These are phyloP conservation scores for Lysandra bellargus DNA, from an alignment of 2,888 invertebrate species.

Conservation along the genomic window DNA sequence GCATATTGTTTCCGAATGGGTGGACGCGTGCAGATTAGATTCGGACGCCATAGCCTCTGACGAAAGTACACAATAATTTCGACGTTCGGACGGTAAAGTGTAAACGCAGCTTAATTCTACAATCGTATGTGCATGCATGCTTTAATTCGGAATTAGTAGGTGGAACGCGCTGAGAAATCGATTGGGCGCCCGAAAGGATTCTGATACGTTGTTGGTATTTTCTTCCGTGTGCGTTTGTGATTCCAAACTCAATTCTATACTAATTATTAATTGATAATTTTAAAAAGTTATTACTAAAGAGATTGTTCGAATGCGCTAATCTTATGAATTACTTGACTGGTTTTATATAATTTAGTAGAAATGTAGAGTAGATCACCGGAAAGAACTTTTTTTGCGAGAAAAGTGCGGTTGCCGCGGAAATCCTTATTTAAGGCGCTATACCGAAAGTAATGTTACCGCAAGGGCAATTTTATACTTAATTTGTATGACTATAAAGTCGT, in stretches of 20 bases:
- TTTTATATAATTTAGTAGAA: too few relatives aligned
- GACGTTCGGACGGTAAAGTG: conserved; percentile 42
- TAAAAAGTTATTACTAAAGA: too few relatives aligned
- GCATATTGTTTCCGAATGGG: conserved; percentile 43
- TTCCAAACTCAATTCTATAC: background rate
- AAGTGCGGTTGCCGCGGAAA: too few relatives aligned
- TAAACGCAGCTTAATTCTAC: conserved; percentile 44
- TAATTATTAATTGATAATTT: background rate
- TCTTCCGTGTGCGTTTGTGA: too few relatives aligned
- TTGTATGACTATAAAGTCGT: too few relatives aligned
- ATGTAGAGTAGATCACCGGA: too few relatives aligned
- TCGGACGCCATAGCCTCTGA: conserved; percentile 43
- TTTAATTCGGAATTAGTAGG: conserved; percentile 48
- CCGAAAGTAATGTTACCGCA: too few relatives aligned
- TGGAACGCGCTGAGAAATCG: conserved; percentile 39
- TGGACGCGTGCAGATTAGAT: conserved; percentile 46
- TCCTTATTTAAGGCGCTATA: too few relatives aligned
- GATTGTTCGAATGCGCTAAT: too few relatives aligned
- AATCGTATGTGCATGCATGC: conserved; percentile 42
- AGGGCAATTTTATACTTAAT: too few relatives aligned
- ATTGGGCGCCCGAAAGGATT: background rate
- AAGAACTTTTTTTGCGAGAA: too few relatives aligned
- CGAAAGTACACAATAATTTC: conserved; percentile 48
- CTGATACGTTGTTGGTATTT: background rate
- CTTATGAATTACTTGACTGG: too few relatives aligned